Percentiles rank a stretch among this genome's conserved stretches.
Conservation (phyloP, 35 echinoderm and acorn worm species). For the Apostichopus parvimensis region DNA sequence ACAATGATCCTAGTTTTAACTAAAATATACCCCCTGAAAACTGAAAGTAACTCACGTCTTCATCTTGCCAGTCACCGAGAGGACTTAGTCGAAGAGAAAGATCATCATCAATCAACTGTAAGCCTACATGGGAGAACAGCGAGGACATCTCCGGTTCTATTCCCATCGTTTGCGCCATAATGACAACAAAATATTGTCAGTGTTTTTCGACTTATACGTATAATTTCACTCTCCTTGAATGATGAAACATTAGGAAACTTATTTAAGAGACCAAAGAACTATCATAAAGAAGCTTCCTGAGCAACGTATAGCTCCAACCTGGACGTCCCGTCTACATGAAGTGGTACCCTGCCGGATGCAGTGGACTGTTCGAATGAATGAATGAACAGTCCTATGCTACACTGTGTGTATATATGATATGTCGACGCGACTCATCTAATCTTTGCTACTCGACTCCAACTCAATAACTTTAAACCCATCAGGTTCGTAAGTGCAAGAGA, state of each 20-base stretch:
- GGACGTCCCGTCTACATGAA: too few species aligned
- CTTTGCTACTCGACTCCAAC: too few species aligned
- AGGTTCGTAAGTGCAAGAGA: too few species aligned
- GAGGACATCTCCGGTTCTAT: conserved; percentile 46
- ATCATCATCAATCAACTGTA: conserved; percentile 22
- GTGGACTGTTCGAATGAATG: too few species aligned
- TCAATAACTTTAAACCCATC: too few species aligned
- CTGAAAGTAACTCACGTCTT: conserved; percentile 28
- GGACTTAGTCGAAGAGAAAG: conserved; percentile 38
- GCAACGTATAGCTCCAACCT: too few species aligned
- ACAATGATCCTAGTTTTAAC: not conserved
- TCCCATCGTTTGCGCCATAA: conserved; percentile 44
- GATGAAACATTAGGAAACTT: not conserved
- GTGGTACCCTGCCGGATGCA: too few species aligned
- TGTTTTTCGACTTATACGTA: not conserved
- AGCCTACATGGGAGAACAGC: conserved; percentile 22
- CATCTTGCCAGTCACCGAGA: conserved; percentile 44
- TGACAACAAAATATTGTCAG: not conserved
- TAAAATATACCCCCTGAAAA: not conserved
- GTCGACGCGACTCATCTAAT: too few species aligned
- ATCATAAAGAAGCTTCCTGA: too few species aligned
- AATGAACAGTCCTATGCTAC: too few species aligned
- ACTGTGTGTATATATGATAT: too few species aligned
- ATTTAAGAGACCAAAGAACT: too few species aligned
- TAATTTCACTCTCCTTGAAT: not conserved